Percentiles rank a stretch among this genome's conserved stretches.
Evolutionary conservation across 2,113 vertebrate species (phyloP).

Genomic region (Lonchura striata): DNA sequence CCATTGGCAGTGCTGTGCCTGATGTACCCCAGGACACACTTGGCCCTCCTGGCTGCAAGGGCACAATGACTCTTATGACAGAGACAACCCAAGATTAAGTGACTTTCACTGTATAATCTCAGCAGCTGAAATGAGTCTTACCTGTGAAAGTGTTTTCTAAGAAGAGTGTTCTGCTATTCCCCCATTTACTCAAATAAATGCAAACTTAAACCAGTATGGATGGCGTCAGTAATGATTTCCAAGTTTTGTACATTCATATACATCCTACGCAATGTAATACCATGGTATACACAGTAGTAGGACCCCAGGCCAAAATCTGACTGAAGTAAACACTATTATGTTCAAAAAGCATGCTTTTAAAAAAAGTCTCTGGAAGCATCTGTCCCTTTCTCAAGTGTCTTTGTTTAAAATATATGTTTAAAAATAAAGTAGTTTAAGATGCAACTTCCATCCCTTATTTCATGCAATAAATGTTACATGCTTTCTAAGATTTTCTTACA

Average conservation of each 20-base stretch:
- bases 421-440: neutral
- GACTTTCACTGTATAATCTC: neutral
- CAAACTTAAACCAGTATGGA: neutral
- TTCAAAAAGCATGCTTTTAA: neutral
- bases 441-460: neutral
- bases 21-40: rapidly evolving
- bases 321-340: neutral
- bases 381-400: neutral
- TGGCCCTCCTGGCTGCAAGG: neutral
- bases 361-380: neutral
- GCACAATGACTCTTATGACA: neutral
- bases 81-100: neutral
- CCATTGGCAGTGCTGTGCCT: rapidly evolving
- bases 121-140: neutral
- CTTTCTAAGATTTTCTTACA: neutral
- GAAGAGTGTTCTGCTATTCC: neutral
- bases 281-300: neutral
- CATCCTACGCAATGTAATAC: neutral
- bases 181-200: neutral
- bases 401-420: neutral
- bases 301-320: neutral
- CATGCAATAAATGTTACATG: neutral
- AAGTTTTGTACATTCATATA: neutral
- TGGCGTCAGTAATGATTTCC: neutral
- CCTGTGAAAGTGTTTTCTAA: neutral